A percentile compares a stretch with the other conserved stretches of the same genome.
These are phyloP conservation scores for Ridgeia piscesae DNA, from an alignment of 1,140 invertebrate genomes.

Conservation along the genomic window DNA sequence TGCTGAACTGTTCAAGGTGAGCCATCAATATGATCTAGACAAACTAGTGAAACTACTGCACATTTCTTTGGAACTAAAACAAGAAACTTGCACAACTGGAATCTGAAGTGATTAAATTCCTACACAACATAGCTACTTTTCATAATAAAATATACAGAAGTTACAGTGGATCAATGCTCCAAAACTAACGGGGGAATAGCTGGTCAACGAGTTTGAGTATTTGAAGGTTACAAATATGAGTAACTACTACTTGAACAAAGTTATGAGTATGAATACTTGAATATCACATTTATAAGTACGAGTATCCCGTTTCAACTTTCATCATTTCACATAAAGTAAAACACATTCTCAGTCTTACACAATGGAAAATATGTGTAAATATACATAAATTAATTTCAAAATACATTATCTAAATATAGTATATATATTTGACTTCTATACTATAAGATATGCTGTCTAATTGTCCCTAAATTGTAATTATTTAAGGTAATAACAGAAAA, in stretches of 20 bases:
- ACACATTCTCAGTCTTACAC: background rate
- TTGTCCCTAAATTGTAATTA: too few relatives aligned
- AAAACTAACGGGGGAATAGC: background rate
- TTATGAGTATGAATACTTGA: conserved; percentile 1
- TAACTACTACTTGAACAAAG: background rate
- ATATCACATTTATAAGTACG: background rate
- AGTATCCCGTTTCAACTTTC: background rate
- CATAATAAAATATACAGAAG: background rate
- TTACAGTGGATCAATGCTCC: background rate
- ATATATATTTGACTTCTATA: too few relatives aligned
- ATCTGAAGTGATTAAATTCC: background rate
- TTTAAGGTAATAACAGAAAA: too few relatives aligned
- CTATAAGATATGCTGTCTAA: too few relatives aligned
- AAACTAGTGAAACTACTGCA: too few relatives aligned
- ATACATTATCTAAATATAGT: too few relatives aligned
- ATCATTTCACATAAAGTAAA: background rate
- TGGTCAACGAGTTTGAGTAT: background rate
- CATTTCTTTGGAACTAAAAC: background rate
- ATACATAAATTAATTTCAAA: too few relatives aligned
- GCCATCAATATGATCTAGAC: background rate
- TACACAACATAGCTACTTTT: background rate
- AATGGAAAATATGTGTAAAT: background rate
- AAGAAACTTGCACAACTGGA: background rate
- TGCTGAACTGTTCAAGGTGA: background rate
- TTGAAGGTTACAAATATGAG: background rate